Evolutionary conservation across 1,140 invertebrate species (phyloP), one percentile per base, ranked within the genome.

Genomic region (Hycleus cichorii): DNA sequence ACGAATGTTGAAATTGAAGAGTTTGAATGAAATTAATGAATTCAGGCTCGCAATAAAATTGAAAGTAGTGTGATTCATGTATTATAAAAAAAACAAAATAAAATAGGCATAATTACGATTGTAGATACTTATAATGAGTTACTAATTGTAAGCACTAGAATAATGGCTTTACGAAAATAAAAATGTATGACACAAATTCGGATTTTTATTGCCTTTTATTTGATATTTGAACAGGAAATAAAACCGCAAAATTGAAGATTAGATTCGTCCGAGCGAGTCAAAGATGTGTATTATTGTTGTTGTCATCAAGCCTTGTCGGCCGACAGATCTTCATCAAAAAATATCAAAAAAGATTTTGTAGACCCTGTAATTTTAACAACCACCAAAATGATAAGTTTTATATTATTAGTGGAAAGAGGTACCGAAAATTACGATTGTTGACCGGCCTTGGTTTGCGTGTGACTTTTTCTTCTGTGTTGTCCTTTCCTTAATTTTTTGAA

Each of bases 131-230:
- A 12, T 12, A 12, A 60, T 60, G 63, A 67, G 65, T 66, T 64
- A 69, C 67, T 69, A 70, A 4, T 55, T 68, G 64, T 70, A 70
- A 70, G 69, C 66, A 71, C 67, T 65, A 71, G 66, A 66, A 64
- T 60, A 59, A 64, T 65, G 58, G 62, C 59, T 65, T 68, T 69
- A 64, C 58, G 59, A 66, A 68, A 66, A 65, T 65, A 70, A 69
- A 70, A 66, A 59, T n/a, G 58, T 65, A 68, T 64, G 64, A 68
- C 65, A 68, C 67, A 32, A 32, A 4, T 5, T 32, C 7, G 4
- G 4, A 32, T 32, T 32, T 32, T 32, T 5, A 5, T 32, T 32
- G 7, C 7, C 0, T 32, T 32, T 32, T 1, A 32, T 32, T 32
- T 32, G 7, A 3, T 32, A 32, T 32, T 32, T 3, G 32, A 26